Base-by-base conservation (phyloP, 2,113 vertebrate species). In the Hystrix cristata region DNA sequence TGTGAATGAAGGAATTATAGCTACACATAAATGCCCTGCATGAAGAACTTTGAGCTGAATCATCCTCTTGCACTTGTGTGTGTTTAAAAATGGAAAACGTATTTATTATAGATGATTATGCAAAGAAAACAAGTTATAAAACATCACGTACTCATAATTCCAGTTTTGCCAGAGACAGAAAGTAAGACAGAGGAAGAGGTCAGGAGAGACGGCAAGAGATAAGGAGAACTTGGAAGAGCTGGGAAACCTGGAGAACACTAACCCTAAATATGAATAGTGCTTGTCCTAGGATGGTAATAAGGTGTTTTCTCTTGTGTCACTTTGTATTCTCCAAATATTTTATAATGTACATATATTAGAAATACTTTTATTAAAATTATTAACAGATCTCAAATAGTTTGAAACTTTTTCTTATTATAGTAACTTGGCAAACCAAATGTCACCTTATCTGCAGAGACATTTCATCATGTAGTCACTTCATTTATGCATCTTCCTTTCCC, bases 51-150 rank as follows among this genome's bases (percentile, higher is more conserved):
- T 21, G 59, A 62, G 67, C 69, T 82, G 38, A 95, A 78, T 60
- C 71, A 62, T 84, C 55, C 74, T 87, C 72, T 55, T 0, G 0
- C 85, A 65, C 53, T 65, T 78, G 34, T n/a, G 29, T 38, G 16
- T 64, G 25, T 81, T 96, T 87, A 62, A 93, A 84, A 95, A 94
- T 34, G 16, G 34, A 55, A 92, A 82, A 59, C 31, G 7, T 14
- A 67, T 51, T 86, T 90, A 34, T 88, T 95, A 55, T 16, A 62
- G 38, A 82, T n/a, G 51, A 96, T 67, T 93, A 55, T 80, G 71
- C 62, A 72, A 71, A 94, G 62, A 71, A 78, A 27, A 31, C 43
- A 74, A 86, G 48, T 48, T 67, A 74, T 10, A 92, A 69, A 74
- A 72, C 34, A 67, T 11, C 62, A 57, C 31, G 31, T 34, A 29